These are phyloP conservation scores for Chloroceryle amazona DNA, from an alignment of 2,797 vertebrate genomes.

Conservation along the genomic window DNA sequence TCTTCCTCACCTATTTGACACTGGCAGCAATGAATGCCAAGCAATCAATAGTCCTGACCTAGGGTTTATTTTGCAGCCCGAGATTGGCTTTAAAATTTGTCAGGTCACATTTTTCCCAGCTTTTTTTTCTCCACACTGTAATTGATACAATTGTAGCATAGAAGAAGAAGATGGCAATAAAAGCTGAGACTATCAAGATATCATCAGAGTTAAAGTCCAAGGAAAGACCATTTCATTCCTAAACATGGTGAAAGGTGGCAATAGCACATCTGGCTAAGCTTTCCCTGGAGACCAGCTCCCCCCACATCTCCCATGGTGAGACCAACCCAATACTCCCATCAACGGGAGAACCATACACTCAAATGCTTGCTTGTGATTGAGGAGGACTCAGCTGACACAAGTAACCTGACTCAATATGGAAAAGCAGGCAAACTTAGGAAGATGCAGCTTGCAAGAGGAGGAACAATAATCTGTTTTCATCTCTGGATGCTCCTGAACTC, in stretches of 20 bases:
- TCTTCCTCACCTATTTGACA: background rate
- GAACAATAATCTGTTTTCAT: background rate
- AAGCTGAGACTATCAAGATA: background rate
- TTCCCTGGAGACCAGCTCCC: background rate
- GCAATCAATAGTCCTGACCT: background rate
- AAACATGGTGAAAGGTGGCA: background rate
- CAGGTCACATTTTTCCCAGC: background rate
- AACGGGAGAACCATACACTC: background rate
- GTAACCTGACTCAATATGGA: background rate
- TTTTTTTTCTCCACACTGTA: background rate
- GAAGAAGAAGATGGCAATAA: background rate
- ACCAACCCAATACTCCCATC: background rate
- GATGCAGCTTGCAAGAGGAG: background rate
- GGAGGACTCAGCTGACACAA: background rate
- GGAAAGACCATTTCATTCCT: background rate
- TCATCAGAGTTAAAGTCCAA: background rate
- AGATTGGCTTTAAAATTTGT: background rate
- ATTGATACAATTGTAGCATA: background rate
- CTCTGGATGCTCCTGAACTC: background rate
- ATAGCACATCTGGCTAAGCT: background rate
- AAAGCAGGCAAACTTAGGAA: background rate
- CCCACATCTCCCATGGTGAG: background rate
- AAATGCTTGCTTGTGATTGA: background rate
- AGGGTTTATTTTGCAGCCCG: constrained; percentile 10
- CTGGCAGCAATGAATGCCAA: constrained; percentile 2